These are phyloP conservation scores for Cydia pomonella DNA, from an alignment of 1,140 invertebrate genomes.

Conservation along the genomic window DNA sequence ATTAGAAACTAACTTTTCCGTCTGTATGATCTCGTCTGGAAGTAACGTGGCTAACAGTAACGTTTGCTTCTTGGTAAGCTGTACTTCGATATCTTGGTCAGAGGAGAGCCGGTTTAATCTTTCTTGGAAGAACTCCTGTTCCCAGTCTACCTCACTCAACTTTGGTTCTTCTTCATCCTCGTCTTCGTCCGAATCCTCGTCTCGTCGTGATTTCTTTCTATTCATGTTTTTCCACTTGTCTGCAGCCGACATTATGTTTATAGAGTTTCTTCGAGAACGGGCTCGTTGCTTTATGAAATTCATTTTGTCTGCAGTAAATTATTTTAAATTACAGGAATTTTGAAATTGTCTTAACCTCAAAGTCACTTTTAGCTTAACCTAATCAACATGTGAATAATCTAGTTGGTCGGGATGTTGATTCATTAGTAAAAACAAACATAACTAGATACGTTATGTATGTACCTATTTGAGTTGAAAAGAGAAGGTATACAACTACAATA, in stretches of 20 bases:
- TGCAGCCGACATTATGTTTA: slow-evolving; percentile 52
- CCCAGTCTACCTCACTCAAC: slow-evolving; percentile 57
- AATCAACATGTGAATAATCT: slow-evolving; percentile 43
- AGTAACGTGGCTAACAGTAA: slow-evolving; percentile 69
- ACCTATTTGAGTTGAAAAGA: too few species aligned
- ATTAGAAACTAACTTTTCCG: slow-evolving; percentile 59
- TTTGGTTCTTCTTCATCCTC: slow-evolving; percentile 55
- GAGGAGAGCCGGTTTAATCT: slow-evolving; percentile 46
- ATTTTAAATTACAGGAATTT: slow-evolving; percentile 52
- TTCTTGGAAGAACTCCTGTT: slow-evolving; percentile 63
- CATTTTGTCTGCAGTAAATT: slow-evolving; percentile 47
- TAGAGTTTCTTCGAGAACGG: slow-evolving; percentile 55
- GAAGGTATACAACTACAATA: too few species aligned
- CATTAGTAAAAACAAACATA: too few species aligned
- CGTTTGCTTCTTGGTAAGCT: slow-evolving; percentile 66
- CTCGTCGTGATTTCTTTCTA: slow-evolving; percentile 50
- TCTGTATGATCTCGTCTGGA: slow-evolving; percentile 68
- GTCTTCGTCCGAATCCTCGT: slow-evolving; percentile 48
- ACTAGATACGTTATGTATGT: too few species aligned
- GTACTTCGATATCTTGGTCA: slow-evolving; percentile 69
- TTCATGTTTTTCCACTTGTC: slow-evolving; percentile 61
- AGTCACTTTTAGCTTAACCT: slow-evolving; percentile 45
- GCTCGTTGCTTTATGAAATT: slow-evolving; percentile 59
- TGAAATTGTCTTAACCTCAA: slow-evolving; percentile 41
- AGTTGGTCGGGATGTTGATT: slow-evolving; percentile 40